phyloP scores from a whole-genome alignment of 2,113 vertebrate species.

The Tyrannus savana region DNA sequence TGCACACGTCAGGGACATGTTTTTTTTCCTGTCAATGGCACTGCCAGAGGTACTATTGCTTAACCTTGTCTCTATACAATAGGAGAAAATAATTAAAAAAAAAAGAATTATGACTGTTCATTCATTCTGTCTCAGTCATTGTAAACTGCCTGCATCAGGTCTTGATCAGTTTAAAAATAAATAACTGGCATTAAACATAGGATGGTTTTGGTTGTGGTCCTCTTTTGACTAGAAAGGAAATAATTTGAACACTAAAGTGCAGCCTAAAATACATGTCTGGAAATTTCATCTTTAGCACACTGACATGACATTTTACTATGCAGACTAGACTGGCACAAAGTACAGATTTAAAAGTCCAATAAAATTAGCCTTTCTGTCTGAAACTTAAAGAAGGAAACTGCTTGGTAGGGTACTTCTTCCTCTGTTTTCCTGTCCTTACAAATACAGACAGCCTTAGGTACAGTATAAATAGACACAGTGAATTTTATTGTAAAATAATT shows the following conservation, averaged over 20 bases:
- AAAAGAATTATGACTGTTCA: neutral
- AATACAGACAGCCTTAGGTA: neutral
- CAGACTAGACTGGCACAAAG: neutral
- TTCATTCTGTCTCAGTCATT: neutral
- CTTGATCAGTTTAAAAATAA: neutral
- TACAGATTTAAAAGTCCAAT: neutral
- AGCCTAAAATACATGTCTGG: neutral
- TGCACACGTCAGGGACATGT: neutral
- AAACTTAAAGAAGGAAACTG: neutral
- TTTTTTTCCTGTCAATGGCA: neutral
- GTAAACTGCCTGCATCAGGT: neutral
- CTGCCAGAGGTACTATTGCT: neutral
- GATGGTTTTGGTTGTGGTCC: neutral
- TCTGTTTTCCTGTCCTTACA: neutral
- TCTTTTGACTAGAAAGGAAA: neutral
- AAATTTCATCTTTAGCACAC: neutral
- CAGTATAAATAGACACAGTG: constrained; percentile 12
- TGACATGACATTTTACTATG: neutral
- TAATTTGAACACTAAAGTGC: neutral
- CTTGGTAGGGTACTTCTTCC: neutral
- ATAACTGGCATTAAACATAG: neutral
- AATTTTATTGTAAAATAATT: constrained; percentile 43
- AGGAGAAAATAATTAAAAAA: neutral
- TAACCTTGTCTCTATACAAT: neutral
- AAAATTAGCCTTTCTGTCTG: neutral